Evolutionary conservation across 2,113 vertebrate genomes (phyloP).

Genomic region (Melanerpes aurifrons): DNA sequence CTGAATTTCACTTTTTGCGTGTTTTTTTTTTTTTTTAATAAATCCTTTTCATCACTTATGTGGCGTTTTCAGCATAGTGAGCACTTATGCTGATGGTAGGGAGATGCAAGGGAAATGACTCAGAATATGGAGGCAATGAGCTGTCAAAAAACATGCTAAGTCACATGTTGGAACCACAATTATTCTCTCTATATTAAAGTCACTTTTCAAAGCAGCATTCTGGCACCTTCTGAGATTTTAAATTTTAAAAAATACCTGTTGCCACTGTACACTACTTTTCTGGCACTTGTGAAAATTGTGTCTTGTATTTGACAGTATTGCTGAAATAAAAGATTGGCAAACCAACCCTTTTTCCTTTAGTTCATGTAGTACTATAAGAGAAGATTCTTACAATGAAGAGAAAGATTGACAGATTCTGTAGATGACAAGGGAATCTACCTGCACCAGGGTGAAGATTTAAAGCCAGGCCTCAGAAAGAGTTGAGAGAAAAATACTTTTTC

Average conservation of each 20-base stretch:
- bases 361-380: background rate
- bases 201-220: background rate
- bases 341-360: background rate
- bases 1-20: background rate
- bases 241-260: background rate
- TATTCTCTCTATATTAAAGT: background rate
- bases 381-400: background rate
- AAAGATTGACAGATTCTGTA: background rate
- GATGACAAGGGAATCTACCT: background rate
- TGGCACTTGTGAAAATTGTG: background rate
- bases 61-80: background rate
- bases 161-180: accelerated
- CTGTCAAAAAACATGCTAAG: background rate
- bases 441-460: background rate
- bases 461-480: background rate
- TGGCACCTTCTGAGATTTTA: background rate
- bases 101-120: background rate
- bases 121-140: background rate
- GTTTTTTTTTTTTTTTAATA: slow-evolving; percentile 6
- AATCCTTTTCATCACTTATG: background rate
- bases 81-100: background rate
- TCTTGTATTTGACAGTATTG: background rate
- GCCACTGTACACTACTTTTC: background rate
- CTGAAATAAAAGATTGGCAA: background rate
- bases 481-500: background rate